Evolutionary conservation across 2,113 vertebrate species (phyloP), one percentile per base, ranked within the genome.

Genomic region (Eidolon helvum): DNA sequence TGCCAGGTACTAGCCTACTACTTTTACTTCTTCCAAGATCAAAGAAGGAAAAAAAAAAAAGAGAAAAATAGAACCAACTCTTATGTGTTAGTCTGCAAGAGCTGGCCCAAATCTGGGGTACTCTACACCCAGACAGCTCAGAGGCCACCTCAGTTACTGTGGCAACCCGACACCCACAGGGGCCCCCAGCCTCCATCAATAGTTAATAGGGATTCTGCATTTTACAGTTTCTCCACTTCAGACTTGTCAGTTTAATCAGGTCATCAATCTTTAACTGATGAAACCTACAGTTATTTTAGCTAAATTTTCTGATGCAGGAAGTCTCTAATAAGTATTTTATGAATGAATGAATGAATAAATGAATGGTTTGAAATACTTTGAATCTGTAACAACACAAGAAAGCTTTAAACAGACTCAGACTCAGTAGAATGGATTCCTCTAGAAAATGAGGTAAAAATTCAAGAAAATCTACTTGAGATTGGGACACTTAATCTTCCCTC

Each of bases 121-220:
- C 80, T 26, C 7, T 40, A 11, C 28, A 38, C n/a, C 9, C n/a
- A 19, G 78, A 65, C 59, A 87, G 72, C 30, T 78, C 94, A n/a
- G 63, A 89, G 69, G 28, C 63, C 11, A n/a, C 87, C 72, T 97
- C 74, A 28, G 90, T 95, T 72, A 48, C 87, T 38, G 69, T 87
- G 92, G 22, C 61, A 71, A 84, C 65, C 40, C 4, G 1, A 35
- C 21, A 11, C 50, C 24, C 43, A 5, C 7, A 66, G 14, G 18
- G 26, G 8, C 22, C 19, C 38, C 8, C 24, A 24, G 59, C 40
- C 35, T 15, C 50, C 19, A 11, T 91, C 26, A n/a, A 69, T 82
- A 86, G 71, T 53, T 74, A 50, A 84, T 30, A 63, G 14, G n/a
- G 30, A 90, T 72, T 83, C 63, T 22, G 24, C 22, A n/a, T 86